These are phyloP conservation scores for Megaceryle torquata DNA, from an alignment of 2,113 vertebrate species.

Conservation along the genomic window DNA sequence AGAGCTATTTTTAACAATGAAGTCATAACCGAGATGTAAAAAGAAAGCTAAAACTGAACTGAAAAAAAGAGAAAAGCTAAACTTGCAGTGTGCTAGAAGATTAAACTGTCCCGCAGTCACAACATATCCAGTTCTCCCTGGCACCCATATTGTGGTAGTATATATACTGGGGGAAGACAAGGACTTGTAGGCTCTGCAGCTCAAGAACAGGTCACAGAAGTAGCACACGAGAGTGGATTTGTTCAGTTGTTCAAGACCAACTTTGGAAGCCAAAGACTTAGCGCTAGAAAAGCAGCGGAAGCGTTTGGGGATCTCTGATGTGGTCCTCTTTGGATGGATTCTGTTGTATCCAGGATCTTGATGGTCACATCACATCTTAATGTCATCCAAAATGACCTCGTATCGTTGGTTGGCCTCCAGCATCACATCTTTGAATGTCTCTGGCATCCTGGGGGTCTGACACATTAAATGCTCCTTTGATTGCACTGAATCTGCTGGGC, in stretches of 20 bases:
- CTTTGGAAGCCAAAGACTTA: neutral
- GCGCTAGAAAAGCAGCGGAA: neutral
- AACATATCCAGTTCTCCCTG: neutral
- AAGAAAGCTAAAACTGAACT: neutral
- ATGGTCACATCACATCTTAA: rapidly evolving
- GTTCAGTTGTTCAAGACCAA: neutral
- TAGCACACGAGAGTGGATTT: neutral
- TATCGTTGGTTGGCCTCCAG: neutral
- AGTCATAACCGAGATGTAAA: neutral
- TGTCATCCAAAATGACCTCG: neutral
- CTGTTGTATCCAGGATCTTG: neutral
- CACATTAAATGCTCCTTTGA: neutral
- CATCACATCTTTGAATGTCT: rapidly evolving
- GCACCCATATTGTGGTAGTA: neutral
- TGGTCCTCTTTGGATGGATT: neutral
- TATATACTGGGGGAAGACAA: neutral
- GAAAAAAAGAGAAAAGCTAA: neutral
- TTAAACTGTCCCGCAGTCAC: neutral
- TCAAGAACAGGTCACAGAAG: neutral
- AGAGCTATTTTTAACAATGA: conserved; percentile 12
- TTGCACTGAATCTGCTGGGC: neutral
- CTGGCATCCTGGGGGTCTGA: neutral
- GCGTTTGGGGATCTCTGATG: neutral
- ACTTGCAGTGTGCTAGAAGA: neutral
- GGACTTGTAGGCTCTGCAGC: neutral